Evolutionary conservation across 2,797 vertebrate species (phyloP).

Genomic region (Coregonus sp.): DNA sequence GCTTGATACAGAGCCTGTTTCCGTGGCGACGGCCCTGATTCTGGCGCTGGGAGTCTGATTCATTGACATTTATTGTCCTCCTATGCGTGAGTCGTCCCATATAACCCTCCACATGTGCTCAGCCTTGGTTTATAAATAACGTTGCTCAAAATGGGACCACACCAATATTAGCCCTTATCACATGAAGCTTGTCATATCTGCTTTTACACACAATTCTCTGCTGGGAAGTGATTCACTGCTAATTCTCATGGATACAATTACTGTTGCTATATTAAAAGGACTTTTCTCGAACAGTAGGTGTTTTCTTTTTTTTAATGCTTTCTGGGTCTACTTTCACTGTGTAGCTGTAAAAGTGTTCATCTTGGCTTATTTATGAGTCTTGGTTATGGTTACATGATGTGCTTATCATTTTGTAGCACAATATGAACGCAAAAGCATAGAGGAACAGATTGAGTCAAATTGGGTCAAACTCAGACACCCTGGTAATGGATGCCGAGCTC

Average conservation of each 20-base stretch:
- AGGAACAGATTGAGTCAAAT: neutral
- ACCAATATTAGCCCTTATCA: slow-evolving; percentile 9
- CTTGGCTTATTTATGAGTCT: neutral
- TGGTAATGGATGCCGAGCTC: neutral
- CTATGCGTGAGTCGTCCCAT: slow-evolving; percentile 3
- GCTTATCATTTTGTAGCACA: neutral
- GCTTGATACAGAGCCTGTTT: slow-evolving; percentile 76
- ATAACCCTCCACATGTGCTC: slow-evolving; percentile 9
- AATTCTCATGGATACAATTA: neutral
- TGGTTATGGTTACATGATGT: neutral
- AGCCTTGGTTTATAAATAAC: slow-evolving; percentile 11
- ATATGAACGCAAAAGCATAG: neutral
- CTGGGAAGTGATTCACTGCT: neutral
- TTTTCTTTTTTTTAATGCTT: neutral
- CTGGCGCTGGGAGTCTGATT: slow-evolving; percentile 47
- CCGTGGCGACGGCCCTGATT: slow-evolving; percentile 74
- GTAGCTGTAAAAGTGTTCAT: neutral
- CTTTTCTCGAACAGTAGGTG: neutral
- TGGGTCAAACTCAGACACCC: neutral
- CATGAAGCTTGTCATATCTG: neutral
- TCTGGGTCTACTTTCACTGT: neutral
- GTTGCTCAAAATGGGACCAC: slow-evolving; percentile 4
- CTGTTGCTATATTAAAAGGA: neutral
- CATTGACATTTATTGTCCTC: slow-evolving; percentile 66
- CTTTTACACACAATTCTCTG: neutral